Conservation (phyloP, 37 sponge, comb jelly and placozoan genomes). For the Eunapius fragilis region DNA sequence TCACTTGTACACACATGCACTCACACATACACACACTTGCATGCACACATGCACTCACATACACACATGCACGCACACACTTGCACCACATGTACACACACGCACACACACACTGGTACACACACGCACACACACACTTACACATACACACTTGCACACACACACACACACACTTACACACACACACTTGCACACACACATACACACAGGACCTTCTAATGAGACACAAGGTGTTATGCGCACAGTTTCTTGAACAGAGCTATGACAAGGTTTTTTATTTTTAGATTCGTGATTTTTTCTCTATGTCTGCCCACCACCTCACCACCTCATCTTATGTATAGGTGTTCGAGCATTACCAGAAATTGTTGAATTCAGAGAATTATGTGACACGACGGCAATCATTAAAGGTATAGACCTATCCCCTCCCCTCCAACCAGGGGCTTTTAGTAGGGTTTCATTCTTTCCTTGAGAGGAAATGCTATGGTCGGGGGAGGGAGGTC, state of each 20-base stretch:
- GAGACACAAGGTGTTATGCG: conserved; percentile 89
- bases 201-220: conserved; percentile 85
- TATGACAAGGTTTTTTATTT: conserved; percentile 91
- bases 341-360: conserved; percentile 68
- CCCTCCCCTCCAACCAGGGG: neutral
- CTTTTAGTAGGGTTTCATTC: too few relatives aligned
- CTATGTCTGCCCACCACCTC: neutral
- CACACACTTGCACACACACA: neutral
- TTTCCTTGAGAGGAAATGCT: too few relatives aligned
- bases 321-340: neutral
- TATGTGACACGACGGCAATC: conserved; percentile 97
- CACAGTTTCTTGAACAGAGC: conserved; percentile 91
- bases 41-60: too few relatives aligned
- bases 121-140: too few relatives aligned
- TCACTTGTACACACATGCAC: neutral
- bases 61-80: too few relatives aligned
- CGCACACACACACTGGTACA: too few relatives aligned
- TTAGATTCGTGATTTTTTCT: neutral
- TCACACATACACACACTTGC: neutral
- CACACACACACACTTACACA: too few relatives aligned
- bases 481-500: too few relatives aligned
- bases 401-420: conserved; percentile 77
- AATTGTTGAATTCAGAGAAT: conserved; percentile 91
- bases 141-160: too few relatives aligned
- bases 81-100: too few relatives aligned